Evolutionary conservation across 2,113 vertebrate species (phyloP).

Genomic region (Ceyx melanurus): DNA sequence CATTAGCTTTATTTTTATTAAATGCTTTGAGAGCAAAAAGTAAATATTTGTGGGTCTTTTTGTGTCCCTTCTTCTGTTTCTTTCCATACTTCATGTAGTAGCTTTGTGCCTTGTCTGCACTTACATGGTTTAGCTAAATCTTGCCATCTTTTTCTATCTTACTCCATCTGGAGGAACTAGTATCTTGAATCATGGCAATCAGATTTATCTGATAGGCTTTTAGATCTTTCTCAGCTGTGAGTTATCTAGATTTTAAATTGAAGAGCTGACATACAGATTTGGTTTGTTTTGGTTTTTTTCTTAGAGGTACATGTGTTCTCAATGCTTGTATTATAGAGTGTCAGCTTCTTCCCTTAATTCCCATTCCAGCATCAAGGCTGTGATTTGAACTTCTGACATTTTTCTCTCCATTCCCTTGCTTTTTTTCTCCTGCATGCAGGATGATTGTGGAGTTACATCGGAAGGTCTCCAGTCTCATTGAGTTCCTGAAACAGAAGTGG

Average conservation of each 20-base stretch:
- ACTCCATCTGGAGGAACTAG: neutral
- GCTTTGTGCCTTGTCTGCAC: neutral
- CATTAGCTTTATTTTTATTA: neutral
- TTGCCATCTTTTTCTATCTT: neutral
- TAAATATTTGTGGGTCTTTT: neutral
- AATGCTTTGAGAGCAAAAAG: neutral
- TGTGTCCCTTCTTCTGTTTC: neutral
- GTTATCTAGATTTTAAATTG: neutral
- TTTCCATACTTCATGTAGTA: neutral
- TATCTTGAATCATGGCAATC: neutral
- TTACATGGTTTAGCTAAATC: neutral
- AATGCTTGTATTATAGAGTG: neutral
- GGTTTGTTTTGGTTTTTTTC: neutral
- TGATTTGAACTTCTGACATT: neutral
- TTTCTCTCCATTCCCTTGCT: neutral
- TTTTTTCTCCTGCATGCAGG: constrained; percentile 64
- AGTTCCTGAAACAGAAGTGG: constrained; percentile 98
- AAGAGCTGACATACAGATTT: rapidly evolving
- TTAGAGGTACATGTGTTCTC: neutral
- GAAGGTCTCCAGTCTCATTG: constrained; percentile 97
- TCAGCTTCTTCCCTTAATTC: neutral
- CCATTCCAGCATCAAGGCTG: neutral
- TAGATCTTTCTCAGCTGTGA: neutral
- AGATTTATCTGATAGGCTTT: neutral
- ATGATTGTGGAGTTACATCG: constrained; percentile 98